Percentiles rank a stretch among this genome's conserved stretches.
These are phyloP conservation scores for Prietella phreatophila DNA, from an alignment of 2,113 vertebrate species.

Conservation along the genomic window DNA sequence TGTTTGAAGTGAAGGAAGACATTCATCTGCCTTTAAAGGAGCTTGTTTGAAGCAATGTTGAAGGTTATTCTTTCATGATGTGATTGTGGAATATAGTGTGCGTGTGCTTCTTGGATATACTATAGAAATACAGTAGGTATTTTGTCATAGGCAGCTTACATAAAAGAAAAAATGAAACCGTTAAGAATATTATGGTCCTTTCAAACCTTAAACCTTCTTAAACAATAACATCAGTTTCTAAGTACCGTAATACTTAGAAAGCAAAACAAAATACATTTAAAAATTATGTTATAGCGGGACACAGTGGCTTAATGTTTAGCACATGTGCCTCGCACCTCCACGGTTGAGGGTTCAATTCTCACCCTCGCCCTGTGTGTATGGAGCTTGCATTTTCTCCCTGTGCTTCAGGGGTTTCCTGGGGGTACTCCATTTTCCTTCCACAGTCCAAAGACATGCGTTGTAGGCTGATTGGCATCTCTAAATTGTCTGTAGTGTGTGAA, in stretches of 20 bases:
- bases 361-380: too few relatives aligned
- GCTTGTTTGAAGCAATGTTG: conserved; percentile 1
- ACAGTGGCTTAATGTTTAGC: too few relatives aligned
- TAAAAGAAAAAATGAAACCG: not conserved
- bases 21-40: conserved; percentile 6
- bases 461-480: too few relatives aligned
- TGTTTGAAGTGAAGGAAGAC: not conserved
- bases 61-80: conserved; percentile 20
- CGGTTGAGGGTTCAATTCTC: too few relatives aligned
- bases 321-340: too few relatives aligned
- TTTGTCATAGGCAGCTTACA: not conserved
- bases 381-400: too few relatives aligned
- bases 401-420: too few relatives aligned
- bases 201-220: not conserved
- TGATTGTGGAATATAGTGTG: not conserved
- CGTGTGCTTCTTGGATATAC: not conserved
- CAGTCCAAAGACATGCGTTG: too few relatives aligned
- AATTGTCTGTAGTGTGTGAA: too few relatives aligned
- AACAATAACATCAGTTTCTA: not conserved
- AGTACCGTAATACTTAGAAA: not conserved
- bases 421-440: too few relatives aligned
- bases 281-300: not conserved
- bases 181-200: not conserved
- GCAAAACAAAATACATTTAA: not conserved
- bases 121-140: not conserved